Evolutionary conservation across 2,113 vertebrate genomes (phyloP), one percentile per base, ranked within the genome.

Genomic region (Pao palembangensis): DNA sequence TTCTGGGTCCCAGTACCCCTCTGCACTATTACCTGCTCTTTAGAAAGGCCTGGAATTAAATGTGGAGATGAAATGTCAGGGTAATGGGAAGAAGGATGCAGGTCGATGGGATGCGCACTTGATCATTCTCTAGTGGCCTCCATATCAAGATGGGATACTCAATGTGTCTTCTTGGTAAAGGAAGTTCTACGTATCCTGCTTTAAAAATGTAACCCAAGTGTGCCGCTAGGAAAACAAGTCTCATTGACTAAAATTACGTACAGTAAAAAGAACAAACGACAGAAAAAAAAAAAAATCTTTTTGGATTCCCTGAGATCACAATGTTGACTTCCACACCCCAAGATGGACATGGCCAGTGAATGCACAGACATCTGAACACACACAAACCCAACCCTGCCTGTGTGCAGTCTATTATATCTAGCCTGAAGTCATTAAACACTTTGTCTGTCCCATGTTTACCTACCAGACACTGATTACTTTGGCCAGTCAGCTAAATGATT

Each of bases 1-100:
- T 96, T 95, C 92, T 85, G 88, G 93, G 93, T 92, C 94, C 94
- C 90, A 90, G 93, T 93, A 94, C 94, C 92, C 93, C 92, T 91
- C 91, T 92, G 93, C 96, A 92, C 94, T 94, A 94, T 95, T 96
- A 96, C 92, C 92, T 93, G 92, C 91, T 96, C 94, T 96, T 96
- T 95, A 94, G 93, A 94, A 95, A 92, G 93, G 93, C 90, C 93
- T 92, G 92, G 93, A 96, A 90, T 93, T 94, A 96, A 96, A 93
- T 88, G 91, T 92, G 88, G 92, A 93, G 91, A 92, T 94, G 90
- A 92, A 92, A 93, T 85, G 87, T 91, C 90, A 89, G 85, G 92
- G 90, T 91, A 93, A 94, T 96, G 94, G 94, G 91, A 93, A 92
- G 91, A 84, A 88, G 88, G 89, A 92, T 87, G 90, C 88, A 85